These are phyloP conservation scores for Oreochromis mossambicus DNA, from an alignment of 2,797 vertebrate species.

Conservation along the genomic window DNA sequence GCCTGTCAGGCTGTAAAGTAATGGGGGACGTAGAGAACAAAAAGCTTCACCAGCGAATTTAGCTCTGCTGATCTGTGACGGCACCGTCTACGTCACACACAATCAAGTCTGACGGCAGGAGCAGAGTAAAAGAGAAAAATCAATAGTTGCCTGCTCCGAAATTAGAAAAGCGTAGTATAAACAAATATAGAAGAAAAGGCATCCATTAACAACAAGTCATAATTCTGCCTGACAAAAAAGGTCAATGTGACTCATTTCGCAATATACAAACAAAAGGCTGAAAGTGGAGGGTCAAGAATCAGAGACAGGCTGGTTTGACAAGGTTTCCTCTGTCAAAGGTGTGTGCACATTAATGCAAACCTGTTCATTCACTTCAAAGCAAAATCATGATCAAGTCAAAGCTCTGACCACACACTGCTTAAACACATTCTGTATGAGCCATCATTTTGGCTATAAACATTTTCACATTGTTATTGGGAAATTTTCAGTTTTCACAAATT, in stretches of 20 bases:
- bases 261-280: background rate
- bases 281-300: background rate
- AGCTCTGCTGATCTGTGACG: background rate
- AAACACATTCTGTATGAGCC: background rate
- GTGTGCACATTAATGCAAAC: background rate
- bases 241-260: background rate
- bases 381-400: background rate
- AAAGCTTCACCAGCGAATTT: slow-evolving; percentile 24
- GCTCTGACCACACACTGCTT: background rate
- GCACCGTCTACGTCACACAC: background rate
- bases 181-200: background rate
- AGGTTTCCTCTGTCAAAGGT: background rate
- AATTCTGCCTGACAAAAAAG: background rate
- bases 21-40: background rate
- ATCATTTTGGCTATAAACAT: background rate
- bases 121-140: background rate
- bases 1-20: background rate
- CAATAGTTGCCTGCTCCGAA: background rate
- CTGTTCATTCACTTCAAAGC: background rate
- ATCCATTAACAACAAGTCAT: background rate
- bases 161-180: background rate
- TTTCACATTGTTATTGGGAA: background rate
- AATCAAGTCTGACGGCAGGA: background rate
- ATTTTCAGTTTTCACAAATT: background rate
- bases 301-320: background rate